A percentile compares a stretch with the other conserved stretches of the same genome.
phyloP scores from a whole-genome alignment of 2,113 vertebrate genomes.

The Mesocricetus auratus region DNA sequence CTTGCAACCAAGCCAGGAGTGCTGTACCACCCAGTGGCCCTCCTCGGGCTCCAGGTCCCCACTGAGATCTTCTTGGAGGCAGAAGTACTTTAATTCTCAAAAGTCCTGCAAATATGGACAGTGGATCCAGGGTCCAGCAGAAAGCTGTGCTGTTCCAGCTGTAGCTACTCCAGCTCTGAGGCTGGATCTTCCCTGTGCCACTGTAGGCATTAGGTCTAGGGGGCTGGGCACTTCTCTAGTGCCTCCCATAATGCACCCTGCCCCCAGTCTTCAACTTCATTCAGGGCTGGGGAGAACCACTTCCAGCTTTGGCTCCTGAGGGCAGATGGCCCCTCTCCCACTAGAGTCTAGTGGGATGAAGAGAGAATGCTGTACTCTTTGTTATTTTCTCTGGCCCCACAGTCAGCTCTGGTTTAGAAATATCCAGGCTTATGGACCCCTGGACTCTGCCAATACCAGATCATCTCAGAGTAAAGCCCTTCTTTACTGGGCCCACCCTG shows the following conservation, averaged over 20 bases:
- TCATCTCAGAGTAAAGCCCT: not conserved
- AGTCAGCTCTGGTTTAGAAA: not conserved
- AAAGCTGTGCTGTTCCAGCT: not conserved
- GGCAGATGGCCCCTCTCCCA: not conserved
- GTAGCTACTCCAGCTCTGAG: not conserved
- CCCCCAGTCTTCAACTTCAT: conserved; percentile 49
- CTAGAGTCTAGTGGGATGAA: not conserved
- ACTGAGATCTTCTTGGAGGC: conserved; percentile 59
- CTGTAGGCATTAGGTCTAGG: not conserved
- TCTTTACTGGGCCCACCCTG: not conserved
- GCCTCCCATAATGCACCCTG: conserved; percentile 71
- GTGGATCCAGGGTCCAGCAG: not conserved
- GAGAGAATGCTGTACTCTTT: not conserved
- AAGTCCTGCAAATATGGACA: conserved; percentile 50
- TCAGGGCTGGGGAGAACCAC: conserved; percentile 18
- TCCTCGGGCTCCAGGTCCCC: conserved; percentile 75
- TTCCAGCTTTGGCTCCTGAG: conserved; percentile 9
- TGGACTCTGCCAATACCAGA: not conserved
- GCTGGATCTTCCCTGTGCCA: conserved; percentile 31
- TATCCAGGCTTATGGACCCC: not conserved
- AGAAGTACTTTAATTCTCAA: conserved; percentile 61
- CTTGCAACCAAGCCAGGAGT: conserved; percentile 64
- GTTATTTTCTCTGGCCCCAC: not conserved
- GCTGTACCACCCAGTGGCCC: not conserved
- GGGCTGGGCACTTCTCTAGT: not conserved